A percentile compares a stretch with the other conserved stretches of the same genome.
These are phyloP conservation scores for Podocnemis expansa DNA, from an alignment of 2,113 vertebrate genomes.

Conservation along the genomic window DNA sequence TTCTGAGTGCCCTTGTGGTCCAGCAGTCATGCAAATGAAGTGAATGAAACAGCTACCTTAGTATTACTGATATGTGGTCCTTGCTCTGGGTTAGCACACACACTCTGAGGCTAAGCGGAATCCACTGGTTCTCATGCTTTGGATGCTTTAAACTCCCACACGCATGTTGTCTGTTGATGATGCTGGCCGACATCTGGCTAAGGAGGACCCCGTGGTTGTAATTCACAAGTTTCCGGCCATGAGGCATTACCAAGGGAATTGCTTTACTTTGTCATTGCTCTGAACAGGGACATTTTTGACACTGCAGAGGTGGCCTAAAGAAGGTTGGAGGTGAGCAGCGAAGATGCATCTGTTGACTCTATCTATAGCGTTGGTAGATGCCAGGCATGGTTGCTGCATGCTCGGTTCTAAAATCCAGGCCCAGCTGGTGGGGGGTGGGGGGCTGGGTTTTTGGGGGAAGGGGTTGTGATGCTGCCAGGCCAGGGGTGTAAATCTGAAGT, in stretches of 20 bases:
- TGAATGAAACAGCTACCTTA: not conserved
- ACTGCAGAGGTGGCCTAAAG: not conserved
- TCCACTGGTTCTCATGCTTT: not conserved
- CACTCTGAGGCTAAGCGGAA: not conserved
- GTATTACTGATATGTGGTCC: not conserved
- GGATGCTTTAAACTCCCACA: fast-evolving
- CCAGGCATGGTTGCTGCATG: not conserved
- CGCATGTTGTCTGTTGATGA: not conserved
- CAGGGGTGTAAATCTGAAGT: not conserved
- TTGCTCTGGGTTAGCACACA: not conserved
- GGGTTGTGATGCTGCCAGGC: not conserved
- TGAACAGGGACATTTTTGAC: not conserved
- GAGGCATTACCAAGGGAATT: not conserved
- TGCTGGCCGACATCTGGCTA: not conserved
- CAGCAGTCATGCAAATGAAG: not conserved
- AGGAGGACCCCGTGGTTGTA: not conserved
- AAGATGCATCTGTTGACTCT: not conserved
- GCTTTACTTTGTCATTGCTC: not conserved
- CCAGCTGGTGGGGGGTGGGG: not conserved
- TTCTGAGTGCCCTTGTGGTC: not conserved
- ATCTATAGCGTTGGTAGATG: not conserved
- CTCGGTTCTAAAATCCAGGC: not conserved
- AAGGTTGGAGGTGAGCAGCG: not conserved
- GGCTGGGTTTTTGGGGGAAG: not conserved
- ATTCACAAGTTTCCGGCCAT: not conserved